Evolutionary conservation across 53 echinoderm and acorn worm genomes (phyloP).

Genomic region (Patiria pectinifera): DNA sequence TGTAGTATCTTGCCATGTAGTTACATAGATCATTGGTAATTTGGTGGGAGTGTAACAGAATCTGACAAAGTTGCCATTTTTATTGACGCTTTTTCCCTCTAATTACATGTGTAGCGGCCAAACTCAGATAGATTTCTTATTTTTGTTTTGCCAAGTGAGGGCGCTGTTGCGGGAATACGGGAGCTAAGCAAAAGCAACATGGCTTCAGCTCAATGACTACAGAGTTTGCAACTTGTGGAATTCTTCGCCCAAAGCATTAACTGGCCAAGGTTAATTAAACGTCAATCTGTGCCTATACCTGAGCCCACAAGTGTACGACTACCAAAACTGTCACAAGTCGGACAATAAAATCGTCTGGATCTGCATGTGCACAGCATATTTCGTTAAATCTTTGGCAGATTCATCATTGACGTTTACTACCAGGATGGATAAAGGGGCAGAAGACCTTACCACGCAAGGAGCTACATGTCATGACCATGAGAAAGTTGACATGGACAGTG

Average conservation of each 20-base stretch:
- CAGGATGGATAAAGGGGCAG: too few species aligned
- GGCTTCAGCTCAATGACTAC: not conserved
- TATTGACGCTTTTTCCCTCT: too few species aligned
- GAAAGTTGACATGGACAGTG: too few species aligned
- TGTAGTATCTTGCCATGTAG: too few species aligned
- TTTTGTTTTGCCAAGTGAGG: not conserved
- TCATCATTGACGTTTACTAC: too few species aligned
- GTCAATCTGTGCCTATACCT: not conserved
- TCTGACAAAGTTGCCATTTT: too few species aligned
- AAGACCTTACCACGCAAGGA: too few species aligned
- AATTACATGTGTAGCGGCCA: not conserved
- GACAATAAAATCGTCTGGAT: not conserved
- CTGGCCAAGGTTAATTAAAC: not conserved
- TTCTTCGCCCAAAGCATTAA: not conserved
- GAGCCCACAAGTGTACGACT: too few species aligned
- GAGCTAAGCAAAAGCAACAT: not conserved
- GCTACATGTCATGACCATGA: too few species aligned
- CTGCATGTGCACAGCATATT: not conserved
- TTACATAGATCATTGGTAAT: too few species aligned
- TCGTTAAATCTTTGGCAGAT: not conserved
- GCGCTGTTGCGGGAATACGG: not conserved
- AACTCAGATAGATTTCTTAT: not conserved
- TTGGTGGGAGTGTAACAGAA: too few species aligned
- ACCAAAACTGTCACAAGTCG: too few species aligned
- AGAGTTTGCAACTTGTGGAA: not conserved